Base-by-base conservation (phyloP, 2,888 invertebrate species). In the Gnatocerus cornutus region DNA sequence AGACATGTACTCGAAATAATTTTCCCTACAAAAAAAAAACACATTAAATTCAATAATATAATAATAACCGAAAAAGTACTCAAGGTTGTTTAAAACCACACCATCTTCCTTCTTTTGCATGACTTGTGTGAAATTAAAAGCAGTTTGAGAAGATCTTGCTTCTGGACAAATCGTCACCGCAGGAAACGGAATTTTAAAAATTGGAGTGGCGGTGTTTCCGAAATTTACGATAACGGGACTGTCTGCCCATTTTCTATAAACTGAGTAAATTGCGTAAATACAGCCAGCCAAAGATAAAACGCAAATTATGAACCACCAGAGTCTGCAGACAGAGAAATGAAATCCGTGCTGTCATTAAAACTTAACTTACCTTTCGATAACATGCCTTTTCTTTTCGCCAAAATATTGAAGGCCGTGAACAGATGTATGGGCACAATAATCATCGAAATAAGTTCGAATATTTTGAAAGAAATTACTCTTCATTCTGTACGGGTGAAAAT, bases 181-280 rank as follows among this genome's bases (percentile, higher is more conserved):
- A 14, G 76, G 74, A 65, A 75, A 75, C 1, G 76, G 76, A 12
- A 76, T 71, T 59, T 69, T 12, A 43, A 74, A 73, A 9, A 75
- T 76, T 3, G 74, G 74, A 7, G 71, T 75, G n/a, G 68, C 71
- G 43, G 16, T 64, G 5, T 75, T 74, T 0, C 74, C 73, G 13
- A 76, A 71, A 37, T 69, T 74, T 1, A 76, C 74, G 16, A 76
- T 73, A 1, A 76, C 73, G 6, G 76, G 76, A 56, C 68, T 71
- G 69, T 88, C 87, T 66, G 90, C 87, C 92, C 92, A 92, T 82
- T 92, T 92, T 73, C 87, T 86, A 88, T 90, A 92, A 8, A 91
- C 88, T 79, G 90, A 89, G 71, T 87, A 84, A 39, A 90, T 91
- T 3, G 89, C 82, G 45, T 85, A 85, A 46, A 87, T 81, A 75